A percentile compares a stretch with the other conserved stretches of the same genome.
These are phyloP conservation scores for Tetramorium parvispinum DNA, from an alignment of 1,140 invertebrate species.

Conservation along the genomic window DNA sequence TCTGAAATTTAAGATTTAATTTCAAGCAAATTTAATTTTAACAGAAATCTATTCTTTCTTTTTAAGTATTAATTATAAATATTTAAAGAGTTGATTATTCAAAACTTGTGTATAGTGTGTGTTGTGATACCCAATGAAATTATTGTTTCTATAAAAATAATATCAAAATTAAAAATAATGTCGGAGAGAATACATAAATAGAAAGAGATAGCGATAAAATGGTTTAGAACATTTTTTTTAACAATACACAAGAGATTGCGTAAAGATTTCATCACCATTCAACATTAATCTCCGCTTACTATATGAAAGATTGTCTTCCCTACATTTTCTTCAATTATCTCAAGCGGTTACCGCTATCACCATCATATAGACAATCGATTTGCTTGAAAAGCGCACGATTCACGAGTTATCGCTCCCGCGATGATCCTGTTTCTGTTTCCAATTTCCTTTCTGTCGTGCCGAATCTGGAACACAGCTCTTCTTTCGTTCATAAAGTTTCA, in stretches of 20 bases:
- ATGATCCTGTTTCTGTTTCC: constrained; percentile 50
- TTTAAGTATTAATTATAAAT: not conserved
- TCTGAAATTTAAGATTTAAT: not conserved
- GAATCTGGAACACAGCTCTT: constrained; percentile 47
- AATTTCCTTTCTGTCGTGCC: constrained; percentile 43
- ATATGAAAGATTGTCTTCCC: not conserved
- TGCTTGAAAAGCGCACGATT: constrained; percentile 23
- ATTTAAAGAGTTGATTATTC: not conserved
- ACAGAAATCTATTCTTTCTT: not conserved
- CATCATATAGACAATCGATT: constrained; percentile 30
- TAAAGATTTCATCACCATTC: not conserved
- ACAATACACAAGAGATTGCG: not conserved
- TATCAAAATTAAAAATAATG: not conserved
- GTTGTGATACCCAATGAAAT: not conserved
- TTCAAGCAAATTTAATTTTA: not conserved
- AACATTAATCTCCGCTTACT: not conserved
- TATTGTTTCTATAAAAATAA: not conserved
- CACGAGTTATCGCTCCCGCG: constrained; percentile 14
- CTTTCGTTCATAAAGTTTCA: constrained; percentile 58
- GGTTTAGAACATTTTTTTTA: not conserved
- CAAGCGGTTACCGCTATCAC: constrained; percentile 1
- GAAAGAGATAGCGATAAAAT: not conserved
- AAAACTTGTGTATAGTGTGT: not conserved
- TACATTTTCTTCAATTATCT: constrained; percentile 24
- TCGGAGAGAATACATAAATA: not conserved